Percentiles rank a stretch among this genome's conserved stretches.
Conservation (phyloP, 2,888 invertebrate species). For the Poecilus cupreus region DNA sequence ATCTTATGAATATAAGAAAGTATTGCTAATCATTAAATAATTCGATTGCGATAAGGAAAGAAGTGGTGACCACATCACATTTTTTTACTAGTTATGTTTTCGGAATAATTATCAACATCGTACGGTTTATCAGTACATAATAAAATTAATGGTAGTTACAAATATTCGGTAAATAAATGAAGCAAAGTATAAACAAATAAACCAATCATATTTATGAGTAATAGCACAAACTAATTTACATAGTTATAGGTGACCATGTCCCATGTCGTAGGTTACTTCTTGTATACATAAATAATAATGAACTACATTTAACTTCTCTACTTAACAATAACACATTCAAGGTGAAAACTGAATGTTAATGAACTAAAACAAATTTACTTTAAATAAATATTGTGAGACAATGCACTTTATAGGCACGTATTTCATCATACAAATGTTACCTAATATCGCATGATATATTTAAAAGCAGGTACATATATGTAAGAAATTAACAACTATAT, state of each 20-base stretch:
- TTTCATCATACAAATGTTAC: not conserved
- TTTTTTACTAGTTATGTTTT: too few species aligned
- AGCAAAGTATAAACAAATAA: too few species aligned
- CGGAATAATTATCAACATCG: too few species aligned
- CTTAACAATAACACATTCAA: conserved; percentile 3
- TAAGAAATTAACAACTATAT: not conserved
- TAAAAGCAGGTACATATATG: not conserved
- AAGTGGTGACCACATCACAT: too few species aligned
- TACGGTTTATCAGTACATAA: too few species aligned
- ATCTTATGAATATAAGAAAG: too few species aligned
- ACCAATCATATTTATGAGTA: too few species aligned
- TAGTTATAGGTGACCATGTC: not conserved
- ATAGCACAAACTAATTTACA: too few species aligned
- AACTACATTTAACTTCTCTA: not conserved
- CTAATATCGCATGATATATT: not conserved
- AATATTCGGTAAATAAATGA: too few species aligned
- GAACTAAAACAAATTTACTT: not conserved
- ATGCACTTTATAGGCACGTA: conserved; percentile 1
- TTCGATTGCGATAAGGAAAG: too few species aligned
- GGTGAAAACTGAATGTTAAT: not conserved
- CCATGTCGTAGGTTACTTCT: conserved; percentile 10
- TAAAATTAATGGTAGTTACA: too few species aligned
- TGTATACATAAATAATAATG: not conserved
- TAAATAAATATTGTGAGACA: not conserved
- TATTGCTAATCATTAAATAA: too few species aligned